Evolutionary conservation across 2,888 invertebrate species (phyloP), one percentile per base, ranked within the genome.

Genomic region (Tipula confusa): DNA sequence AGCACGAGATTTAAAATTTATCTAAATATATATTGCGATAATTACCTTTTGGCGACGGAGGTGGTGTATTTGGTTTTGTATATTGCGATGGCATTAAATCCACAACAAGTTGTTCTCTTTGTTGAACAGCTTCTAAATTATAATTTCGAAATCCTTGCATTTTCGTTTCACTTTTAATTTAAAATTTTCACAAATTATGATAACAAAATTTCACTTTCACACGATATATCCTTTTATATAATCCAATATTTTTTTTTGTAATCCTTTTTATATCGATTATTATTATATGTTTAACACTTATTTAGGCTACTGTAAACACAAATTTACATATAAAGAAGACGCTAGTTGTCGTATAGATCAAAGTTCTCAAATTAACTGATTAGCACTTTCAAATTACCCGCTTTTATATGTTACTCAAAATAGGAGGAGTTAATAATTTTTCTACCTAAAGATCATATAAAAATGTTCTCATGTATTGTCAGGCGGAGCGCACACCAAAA

Each of bases 21-120:
- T 29, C 29, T 9, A 80, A 79, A 7, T 29, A 9, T 24, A 38
- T 38, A n/a, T 48, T 48, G 48, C 48, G 2, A 64, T 64, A 64
- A 64, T 83, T 90, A 88, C 89, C 90, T 87, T 90, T 90, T 18
- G 92, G 92, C 0, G 91, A 91, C 82, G 91, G 90, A 9, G 91
- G 91, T 31, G 92, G 92, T 43, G 89, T 89, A 84, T 89, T 88
- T 29, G 89, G 88, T 85, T 89, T 89, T 84, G 87, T 89, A 86
- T 92, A 92, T 86, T 92, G 91, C 9, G 92, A 90, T 15, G 92
- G 91, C 83, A 92, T 90, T 82, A 93, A 88, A 86, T 93, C 93
- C 85, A 93, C 91, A 7, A 93, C 92, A 84, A 92, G 90, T 1
- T 91, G 91, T 85, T 88, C 90, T 84, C 87, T 86, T 36, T 84